These are phyloP conservation scores for Batillaria attramentaria DNA, from an alignment of 1,140 invertebrate genomes.

Conservation along the genomic window DNA sequence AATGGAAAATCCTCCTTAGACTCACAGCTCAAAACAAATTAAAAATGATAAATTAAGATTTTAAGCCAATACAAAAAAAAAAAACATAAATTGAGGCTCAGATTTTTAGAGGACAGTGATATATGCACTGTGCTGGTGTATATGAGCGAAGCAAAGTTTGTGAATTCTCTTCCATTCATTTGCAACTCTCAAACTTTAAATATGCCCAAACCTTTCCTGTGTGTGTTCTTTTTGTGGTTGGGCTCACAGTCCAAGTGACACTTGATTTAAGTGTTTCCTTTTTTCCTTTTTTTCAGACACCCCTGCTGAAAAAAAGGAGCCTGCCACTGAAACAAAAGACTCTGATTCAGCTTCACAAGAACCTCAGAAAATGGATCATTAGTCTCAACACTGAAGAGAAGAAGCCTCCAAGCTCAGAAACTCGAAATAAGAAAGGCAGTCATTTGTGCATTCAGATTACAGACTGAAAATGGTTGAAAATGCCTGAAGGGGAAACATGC, in stretches of 20 bases:
- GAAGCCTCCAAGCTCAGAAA: too few relatives aligned
- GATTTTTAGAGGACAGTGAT: not conserved
- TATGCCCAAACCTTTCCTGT: not conserved
- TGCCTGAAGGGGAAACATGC: too few relatives aligned
- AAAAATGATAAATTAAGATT: too few relatives aligned
- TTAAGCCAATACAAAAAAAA: too few relatives aligned
- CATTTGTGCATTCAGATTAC: not conserved
- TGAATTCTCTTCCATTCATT: not conserved
- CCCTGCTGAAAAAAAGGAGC: constrained; percentile 6
- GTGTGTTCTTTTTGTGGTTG: not conserved
- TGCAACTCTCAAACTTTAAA: not conserved
- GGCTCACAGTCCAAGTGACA: not conserved
- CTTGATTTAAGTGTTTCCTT: not conserved
- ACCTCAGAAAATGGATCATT: constrained; percentile 42
- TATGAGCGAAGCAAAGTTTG: not conserved
- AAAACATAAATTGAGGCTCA: too few relatives aligned
- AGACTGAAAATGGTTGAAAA: not conserved
- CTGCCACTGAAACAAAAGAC: constrained; percentile 17
- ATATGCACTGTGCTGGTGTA: not conserved
- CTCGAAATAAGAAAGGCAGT: not conserved
- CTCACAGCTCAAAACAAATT: too few relatives aligned
- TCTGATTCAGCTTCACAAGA: constrained; percentile 18
- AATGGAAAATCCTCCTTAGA: too few relatives aligned
- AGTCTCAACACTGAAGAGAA: too few relatives aligned
- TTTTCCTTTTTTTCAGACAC: not conserved